Conservation (phyloP, 2,797 vertebrate species). For the Natrix natrix region DNA sequence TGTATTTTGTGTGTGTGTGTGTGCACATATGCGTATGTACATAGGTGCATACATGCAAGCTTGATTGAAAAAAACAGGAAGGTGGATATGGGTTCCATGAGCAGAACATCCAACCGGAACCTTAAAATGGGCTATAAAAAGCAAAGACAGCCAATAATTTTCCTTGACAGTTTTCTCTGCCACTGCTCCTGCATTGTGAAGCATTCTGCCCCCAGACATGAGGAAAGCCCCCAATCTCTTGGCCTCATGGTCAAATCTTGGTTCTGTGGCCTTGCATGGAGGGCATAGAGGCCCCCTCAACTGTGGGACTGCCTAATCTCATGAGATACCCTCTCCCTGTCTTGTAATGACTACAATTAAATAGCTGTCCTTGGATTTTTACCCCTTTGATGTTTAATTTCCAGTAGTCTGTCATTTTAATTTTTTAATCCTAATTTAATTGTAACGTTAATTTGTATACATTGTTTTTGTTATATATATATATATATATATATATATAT, state of each 20-base stretch:
- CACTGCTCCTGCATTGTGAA: not conserved
- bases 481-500: too few species aligned
- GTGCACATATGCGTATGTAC: not conserved
- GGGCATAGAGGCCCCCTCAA: not conserved
- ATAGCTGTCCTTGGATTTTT: not conserved
- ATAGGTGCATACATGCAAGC: not conserved
- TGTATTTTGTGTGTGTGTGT: not conserved
- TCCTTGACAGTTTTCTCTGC: not conserved
- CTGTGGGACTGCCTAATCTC: not conserved
- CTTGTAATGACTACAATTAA: not conserved
- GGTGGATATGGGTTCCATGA: not conserved
- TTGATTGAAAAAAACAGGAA: not conserved
- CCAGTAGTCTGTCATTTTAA: not conserved
- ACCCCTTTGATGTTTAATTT: not conserved
- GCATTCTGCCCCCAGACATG: not conserved
- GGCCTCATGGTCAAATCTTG: not conserved
- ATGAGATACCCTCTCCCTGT: fast-evolving
- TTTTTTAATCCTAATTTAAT: not conserved
- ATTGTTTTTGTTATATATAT: not conserved
- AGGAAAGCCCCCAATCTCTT: not conserved
- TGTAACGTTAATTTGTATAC: not conserved
- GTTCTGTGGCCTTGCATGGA: not conserved
- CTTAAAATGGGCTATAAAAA: not conserved
- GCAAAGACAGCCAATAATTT: not conserved
- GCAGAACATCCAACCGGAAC: not conserved